Conservation (phyloP, 2,888 invertebrate genomes). For the Invenusta paracnida region DNA sequence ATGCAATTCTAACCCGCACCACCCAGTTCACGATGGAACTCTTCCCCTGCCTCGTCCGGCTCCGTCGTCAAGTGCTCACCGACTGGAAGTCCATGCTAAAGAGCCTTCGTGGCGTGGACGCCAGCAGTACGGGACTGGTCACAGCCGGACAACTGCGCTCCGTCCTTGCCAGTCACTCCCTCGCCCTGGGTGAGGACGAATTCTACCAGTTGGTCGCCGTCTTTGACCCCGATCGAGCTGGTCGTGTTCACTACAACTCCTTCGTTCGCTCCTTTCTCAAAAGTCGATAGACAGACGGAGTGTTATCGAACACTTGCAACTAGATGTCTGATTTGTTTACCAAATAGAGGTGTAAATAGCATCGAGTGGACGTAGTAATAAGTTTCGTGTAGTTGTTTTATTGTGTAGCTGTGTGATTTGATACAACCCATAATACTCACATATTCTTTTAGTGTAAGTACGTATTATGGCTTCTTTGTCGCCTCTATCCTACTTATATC, state of each 20-base stretch:
- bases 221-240: constrained; percentile 53
- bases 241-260: constrained; percentile 54
- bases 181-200: constrained; percentile 56
- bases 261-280: constrained; percentile 53
- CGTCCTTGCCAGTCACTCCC: constrained; percentile 50
- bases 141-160: constrained; percentile 51
- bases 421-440: too few species aligned
- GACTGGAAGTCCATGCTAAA: constrained; percentile 58
- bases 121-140: constrained; percentile 49
- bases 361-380: too few species aligned
- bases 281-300: background rate
- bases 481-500: too few species aligned
- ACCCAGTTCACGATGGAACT: constrained; percentile 1
- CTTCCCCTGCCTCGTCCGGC: constrained; percentile 48
- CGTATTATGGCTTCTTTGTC: too few species aligned
- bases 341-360: too few species aligned
- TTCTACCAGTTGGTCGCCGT: constrained; percentile 53
- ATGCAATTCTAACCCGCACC: too few species aligned
- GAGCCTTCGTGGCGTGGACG: constrained; percentile 51
- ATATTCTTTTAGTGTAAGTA: too few species aligned
- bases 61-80: constrained; percentile 50
- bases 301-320: too few species aligned
- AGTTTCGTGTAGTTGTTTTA: too few species aligned
- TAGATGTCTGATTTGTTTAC: too few species aligned
- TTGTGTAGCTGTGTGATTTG: too few species aligned